phyloP scores from a whole-genome alignment of 1,140 invertebrate species.

The Lineus longissimus region DNA sequence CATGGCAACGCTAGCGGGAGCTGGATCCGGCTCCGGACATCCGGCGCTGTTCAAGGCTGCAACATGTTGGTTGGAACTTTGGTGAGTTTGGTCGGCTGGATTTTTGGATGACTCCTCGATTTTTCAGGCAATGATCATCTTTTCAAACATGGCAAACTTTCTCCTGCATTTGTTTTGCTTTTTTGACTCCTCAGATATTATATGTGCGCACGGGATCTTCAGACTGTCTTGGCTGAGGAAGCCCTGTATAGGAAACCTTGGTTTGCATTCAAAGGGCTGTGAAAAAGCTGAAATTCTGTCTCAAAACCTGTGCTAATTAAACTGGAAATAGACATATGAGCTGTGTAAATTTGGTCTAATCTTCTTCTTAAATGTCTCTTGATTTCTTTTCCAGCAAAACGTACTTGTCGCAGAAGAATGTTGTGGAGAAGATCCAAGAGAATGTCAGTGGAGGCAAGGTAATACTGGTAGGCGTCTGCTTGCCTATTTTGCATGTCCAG shows the following conservation, averaged over 20 bases:
- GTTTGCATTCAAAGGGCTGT: too few species aligned
- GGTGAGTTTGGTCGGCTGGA: too few species aligned
- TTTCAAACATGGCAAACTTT: constrained; percentile 3
- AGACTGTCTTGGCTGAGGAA: too few species aligned
- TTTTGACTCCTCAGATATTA: not conserved
- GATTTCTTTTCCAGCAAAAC: constrained; percentile 52
- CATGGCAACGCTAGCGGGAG: constrained; percentile 75
- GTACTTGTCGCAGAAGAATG: constrained; percentile 60
- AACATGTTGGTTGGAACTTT: constrained; percentile 68
- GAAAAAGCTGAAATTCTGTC: too few species aligned
- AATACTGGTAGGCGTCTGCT: constrained; percentile 21
- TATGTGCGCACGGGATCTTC: too few species aligned
- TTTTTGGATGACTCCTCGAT: too few species aligned
- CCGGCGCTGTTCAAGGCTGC: constrained; percentile 73
- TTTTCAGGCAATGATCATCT: not conserved
- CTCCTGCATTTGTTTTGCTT: constrained; percentile 10
- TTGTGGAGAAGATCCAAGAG: constrained; percentile 58
- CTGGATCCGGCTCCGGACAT: constrained; percentile 72
- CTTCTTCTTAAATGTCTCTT: not conserved
- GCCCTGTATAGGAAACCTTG: too few species aligned
- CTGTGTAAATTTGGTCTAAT: not conserved
- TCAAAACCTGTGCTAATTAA: too few species aligned
- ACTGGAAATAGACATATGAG: not conserved
- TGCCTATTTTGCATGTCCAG: constrained; percentile 7
- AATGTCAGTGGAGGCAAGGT: constrained; percentile 58